A percentile compares a stretch with the other conserved stretches of the same genome.
Evolutionary conservation across 2,113 vertebrate species (phyloP).

Genomic region (Phainopepla nitens): DNA sequence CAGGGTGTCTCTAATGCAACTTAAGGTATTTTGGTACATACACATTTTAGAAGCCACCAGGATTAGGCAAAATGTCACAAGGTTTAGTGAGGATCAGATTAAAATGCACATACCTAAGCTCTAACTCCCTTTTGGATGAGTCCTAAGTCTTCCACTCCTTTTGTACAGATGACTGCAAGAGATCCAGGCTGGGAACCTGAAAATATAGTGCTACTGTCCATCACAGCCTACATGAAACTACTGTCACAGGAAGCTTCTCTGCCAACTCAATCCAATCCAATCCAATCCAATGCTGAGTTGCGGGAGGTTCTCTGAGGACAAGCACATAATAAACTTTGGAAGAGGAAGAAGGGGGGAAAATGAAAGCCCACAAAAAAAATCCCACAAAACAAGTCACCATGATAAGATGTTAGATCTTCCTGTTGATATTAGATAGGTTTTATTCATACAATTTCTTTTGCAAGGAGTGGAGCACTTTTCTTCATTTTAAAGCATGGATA

Average conservation of each 20-base stretch:
- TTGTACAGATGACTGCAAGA: not conserved
- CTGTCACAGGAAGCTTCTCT: not conserved
- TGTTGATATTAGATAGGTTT: not conserved
- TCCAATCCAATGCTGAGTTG: not conserved
- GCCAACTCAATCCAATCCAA: not conserved
- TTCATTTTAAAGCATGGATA: not conserved
- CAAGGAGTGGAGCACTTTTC: not conserved
- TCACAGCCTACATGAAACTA: not conserved
- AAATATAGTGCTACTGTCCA: not conserved
- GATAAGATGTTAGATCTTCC: not conserved
- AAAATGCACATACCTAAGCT: not conserved
- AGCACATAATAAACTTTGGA: not conserved
- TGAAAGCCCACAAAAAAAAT: not conserved
- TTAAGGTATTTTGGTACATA: not conserved
- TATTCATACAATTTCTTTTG: not conserved
- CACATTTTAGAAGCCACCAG: not conserved
- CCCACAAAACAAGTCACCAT: not conserved
- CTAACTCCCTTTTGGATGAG: not conserved
- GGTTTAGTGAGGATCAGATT: not conserved
- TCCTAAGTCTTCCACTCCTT: not conserved
- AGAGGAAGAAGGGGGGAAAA: fast-evolving
- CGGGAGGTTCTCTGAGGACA: not conserved
- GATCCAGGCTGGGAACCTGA: not conserved
- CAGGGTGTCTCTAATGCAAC: not conserved
- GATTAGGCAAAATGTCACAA: not conserved